Base-by-base conservation (phyloP, 1,140 invertebrate genomes). In the Bombyx mandarina region DNA sequence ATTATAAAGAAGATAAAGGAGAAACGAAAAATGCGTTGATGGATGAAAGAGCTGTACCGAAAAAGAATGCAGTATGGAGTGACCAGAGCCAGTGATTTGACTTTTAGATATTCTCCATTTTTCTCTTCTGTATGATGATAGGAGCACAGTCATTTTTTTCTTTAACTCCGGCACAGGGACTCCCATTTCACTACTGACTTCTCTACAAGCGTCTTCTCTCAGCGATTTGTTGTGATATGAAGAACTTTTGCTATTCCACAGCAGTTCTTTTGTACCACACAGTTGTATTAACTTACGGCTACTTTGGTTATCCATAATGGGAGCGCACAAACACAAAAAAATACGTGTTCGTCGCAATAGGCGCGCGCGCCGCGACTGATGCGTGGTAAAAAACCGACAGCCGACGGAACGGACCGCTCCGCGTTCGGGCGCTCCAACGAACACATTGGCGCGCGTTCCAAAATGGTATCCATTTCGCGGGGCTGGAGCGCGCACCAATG, bases 401-500 rank as follows among this genome's bases (percentile, higher is more conserved):
- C 12, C 12, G 61, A 49, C 7, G 79, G 86, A 9, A 67, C 72
- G 6, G 82, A 71, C 8, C 77, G 80, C 45, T 84, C 77, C 61
- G 81, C 79, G 60, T 71, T 86, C 8, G 78, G 44, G 1, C 79
- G 62, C 69, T 88, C 77, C 12, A 10, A 82, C 53, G 79, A 79
- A 84, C 76, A 81, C 78, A 8, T 35, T 7, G 51, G 43, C 26
- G 7, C 22, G 69, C 42, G 69, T 60, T 6, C 57, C 68, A 69
- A 86, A 81, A 60, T 88, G 83, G 55, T 84, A 88, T 9, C 79
- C 82, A 8, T 71, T 68, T 60, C 67, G 59, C 1, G 56, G 53
- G 61, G 71, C 70, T 12, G 59, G 66, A 70, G 70, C 77, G 52
- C 75, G 52, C 75, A 53, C 43, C 75, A 81, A 58, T 66, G 1